Conservation (phyloP, 1,140 invertebrate genomes). For the Scaptomyza graminum region DNA sequence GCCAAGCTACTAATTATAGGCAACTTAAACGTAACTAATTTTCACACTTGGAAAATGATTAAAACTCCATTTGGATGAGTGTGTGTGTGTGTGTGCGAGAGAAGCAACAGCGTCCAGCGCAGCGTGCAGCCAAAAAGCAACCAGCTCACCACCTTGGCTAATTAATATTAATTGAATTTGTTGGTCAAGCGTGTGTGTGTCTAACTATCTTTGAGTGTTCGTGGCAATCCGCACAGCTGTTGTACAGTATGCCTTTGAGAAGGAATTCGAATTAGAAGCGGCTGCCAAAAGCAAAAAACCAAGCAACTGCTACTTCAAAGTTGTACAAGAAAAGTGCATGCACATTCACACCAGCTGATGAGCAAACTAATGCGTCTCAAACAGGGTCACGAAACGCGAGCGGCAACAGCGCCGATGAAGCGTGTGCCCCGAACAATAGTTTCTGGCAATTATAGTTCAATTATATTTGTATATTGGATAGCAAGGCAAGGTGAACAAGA, state of each 20-base stretch:
- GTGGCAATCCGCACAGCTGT: slow-evolving; percentile 72
- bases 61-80: slow-evolving; percentile 75
- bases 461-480: slow-evolving; percentile 48
- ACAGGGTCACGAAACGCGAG: slow-evolving; percentile 46
- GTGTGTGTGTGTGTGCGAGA: slow-evolving; percentile 17
- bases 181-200: slow-evolving; percentile 40
- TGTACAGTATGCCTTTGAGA: slow-evolving; percentile 54
- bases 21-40: slow-evolving; percentile 81
- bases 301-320: background rate
- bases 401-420: slow-evolving; percentile 62
- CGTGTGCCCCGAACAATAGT: slow-evolving; percentile 59
- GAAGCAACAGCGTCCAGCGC: slow-evolving; percentile 63
- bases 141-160: slow-evolving; percentile 75
- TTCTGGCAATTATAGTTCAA: slow-evolving; percentile 77
- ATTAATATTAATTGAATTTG: slow-evolving; percentile 83
- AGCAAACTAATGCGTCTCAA: slow-evolving; percentile 51
- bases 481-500: slow-evolving; percentile 29
- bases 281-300: slow-evolving; percentile 47
- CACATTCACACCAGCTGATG: slow-evolving; percentile 56
- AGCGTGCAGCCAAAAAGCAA: slow-evolving; percentile 45
- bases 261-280: slow-evolving; percentile 66
- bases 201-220: slow-evolving; percentile 25
- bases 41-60: slow-evolving; percentile 83
- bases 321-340: slow-evolving; percentile 38
- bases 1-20: slow-evolving; percentile 68